These are phyloP conservation scores for Rhinolophus sinicus DNA, from an alignment of 2,113 vertebrate genomes.

Conservation along the genomic window DNA sequence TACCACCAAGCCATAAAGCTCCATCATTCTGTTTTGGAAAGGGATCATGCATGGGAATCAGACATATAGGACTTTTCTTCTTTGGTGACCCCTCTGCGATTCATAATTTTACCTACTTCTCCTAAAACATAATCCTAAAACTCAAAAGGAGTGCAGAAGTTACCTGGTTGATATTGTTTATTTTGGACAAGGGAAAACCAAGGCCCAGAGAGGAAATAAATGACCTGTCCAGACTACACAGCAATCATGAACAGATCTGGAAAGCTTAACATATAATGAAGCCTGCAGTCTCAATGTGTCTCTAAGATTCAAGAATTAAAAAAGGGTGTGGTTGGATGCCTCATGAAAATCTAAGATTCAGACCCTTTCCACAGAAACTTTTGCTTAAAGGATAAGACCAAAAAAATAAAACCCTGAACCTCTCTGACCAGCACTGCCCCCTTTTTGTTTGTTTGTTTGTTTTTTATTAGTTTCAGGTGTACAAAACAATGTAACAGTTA, in stretches of 20 bases:
- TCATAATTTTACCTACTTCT: not conserved
- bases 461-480: too few species aligned
- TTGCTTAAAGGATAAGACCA: not conserved
- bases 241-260: not conserved
- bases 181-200: not conserved
- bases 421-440: not conserved
- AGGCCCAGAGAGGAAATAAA: not conserved
- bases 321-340: not conserved
- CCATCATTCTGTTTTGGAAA: not conserved
- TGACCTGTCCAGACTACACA: not conserved
- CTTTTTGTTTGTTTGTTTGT: too few species aligned
- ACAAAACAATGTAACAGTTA: too few species aligned
- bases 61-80: not conserved
- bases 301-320: not conserved
- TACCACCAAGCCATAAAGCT: not conserved
- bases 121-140: not conserved
- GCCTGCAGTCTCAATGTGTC: not conserved
- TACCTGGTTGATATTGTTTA: not conserved
- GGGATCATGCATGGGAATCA: not conserved
- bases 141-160: not conserved
- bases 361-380: not conserved
- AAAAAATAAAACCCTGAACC: not conserved
- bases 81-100: not conserved
- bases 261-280: not conserved
- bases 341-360: not conserved